Percentiles rank a stretch among this genome's conserved stretches.
Conservation (phyloP, 2,888 invertebrate genomes). For the Rotaria socialis region DNA sequence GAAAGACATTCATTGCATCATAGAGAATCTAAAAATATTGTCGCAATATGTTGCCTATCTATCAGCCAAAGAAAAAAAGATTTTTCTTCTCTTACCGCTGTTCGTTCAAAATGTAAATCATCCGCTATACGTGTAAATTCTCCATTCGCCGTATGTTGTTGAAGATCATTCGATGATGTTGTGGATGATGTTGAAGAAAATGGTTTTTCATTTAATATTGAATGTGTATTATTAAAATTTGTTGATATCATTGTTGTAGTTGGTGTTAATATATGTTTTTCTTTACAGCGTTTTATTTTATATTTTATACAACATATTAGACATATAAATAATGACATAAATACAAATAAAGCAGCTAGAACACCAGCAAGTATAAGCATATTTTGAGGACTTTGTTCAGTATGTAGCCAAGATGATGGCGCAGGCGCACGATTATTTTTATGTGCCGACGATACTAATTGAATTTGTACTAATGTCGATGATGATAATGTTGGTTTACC, state of each 20-base stretch:
- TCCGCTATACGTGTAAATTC: constrained; percentile 15
- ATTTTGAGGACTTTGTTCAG: constrained; percentile 6
- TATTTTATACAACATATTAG: constrained; percentile 2
- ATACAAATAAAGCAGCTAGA: constrained; percentile 9
- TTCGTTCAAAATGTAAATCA: constrained; percentile 25
- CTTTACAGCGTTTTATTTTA: not conserved
- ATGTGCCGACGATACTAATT: not conserved
- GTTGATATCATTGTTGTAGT: not conserved
- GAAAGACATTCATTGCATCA: constrained; percentile 13
- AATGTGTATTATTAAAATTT: not conserved
- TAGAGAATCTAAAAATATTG: not conserved
- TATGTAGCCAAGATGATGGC: not conserved
- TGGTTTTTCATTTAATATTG: not conserved
- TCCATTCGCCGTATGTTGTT: constrained; percentile 18
- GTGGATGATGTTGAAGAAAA: not conserved
- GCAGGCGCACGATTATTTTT: not conserved
- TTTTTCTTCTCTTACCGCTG: not conserved
- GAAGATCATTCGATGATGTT: not conserved
- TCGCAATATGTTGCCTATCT: not conserved
- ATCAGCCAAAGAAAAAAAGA: not conserved
- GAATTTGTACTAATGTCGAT: constrained; percentile 12
- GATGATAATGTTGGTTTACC: constrained; percentile 2
- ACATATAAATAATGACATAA: not conserved
- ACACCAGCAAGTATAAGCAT: constrained; percentile 33
- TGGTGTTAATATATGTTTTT: not conserved